Base-by-base conservation (phyloP, 2,797 vertebrate genomes). In the Pitangus sulphuratus region DNA sequence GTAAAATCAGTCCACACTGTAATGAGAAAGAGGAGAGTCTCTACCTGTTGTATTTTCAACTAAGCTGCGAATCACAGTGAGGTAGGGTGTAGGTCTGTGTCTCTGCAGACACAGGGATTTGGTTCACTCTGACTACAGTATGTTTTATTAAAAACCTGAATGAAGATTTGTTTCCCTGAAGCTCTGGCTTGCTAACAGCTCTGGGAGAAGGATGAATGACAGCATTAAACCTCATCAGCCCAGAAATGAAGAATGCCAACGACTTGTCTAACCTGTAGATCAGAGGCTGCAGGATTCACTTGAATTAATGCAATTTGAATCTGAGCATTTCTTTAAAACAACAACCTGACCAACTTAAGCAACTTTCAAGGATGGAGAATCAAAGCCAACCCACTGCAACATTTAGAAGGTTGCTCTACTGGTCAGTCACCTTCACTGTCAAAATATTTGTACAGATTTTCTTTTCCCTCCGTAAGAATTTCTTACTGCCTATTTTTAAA, bases 371-470 rank as follows among this genome's bases (percentile, higher is more conserved):
- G 60, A 76, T 42, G 37, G 16, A 85, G 72, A 89, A 79, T 19
- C 51, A 87, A 84, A 72, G 45, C 26, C 66, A 79, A 54, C 11
- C 14, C 66, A 61, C 61, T 47, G 39, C 40, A 85, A 54, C 33
- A 64, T 78, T 91, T 51, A 90, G 62, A 61, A 92, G 65, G 66
- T 42, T 90, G 77, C 65, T 93, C 77, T 87, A 84, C 80, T 87
- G 50, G 80, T 91, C 88, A 93, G 81, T 60, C 84, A 84, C 68
- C 74, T 89, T 85, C 40, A 70, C 75, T 72, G 19, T 76, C 83
- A 95, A 95, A 95, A 93, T 93, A 91, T 91, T 97, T 91, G 70
- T 89, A 88, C 12, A 82, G 26, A 76, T 82, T 89, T 95, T 77
- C 45, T 76, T 90, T 70, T 88, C 47, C 37, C 56, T 84, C 48